Conservation (phyloP, 1,140 invertebrate species). For the Tetramorium parvispinum region DNA sequence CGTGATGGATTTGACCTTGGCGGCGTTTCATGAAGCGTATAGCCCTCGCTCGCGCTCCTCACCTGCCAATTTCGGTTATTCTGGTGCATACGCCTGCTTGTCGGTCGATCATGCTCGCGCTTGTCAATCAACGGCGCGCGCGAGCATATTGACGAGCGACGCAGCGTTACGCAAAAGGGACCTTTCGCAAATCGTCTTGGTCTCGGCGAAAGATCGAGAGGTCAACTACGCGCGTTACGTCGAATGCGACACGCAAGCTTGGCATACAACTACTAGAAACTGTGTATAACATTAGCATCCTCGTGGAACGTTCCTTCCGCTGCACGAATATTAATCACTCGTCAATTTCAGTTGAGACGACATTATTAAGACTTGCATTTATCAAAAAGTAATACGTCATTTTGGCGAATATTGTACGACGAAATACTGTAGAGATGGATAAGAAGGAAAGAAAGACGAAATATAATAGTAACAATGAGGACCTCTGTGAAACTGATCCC, state of each 20-base stretch:
- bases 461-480: too few species aligned
- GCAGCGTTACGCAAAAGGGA: constrained; percentile 63
- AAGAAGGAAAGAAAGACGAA: neutral
- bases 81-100: constrained; percentile 67
- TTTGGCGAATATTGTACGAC: neutral
- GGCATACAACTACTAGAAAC: neutral
- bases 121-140: constrained; percentile 53
- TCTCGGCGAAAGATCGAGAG: constrained; percentile 51
- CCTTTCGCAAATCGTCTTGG: constrained; percentile 64
- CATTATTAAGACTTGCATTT: neutral
- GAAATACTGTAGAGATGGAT: neutral
- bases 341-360: neutral
- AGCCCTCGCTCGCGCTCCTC: neutral
- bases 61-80: constrained; percentile 79
- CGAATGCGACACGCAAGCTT: constrained; percentile 20
- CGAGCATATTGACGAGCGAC: neutral
- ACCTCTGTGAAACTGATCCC: too few species aligned
- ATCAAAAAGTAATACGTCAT: neutral
- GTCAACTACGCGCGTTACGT: constrained; percentile 1
- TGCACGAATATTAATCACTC: neutral
- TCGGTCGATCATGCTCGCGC: constrained; percentile 63
- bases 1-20: constrained; percentile 56
- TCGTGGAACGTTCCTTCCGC: neutral
- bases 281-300: neutral
- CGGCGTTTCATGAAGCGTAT: constrained; percentile 6